A percentile compares a stretch with the other conserved stretches of the same genome.
Evolutionary conservation across 2,797 vertebrate species (phyloP).

Genomic region (Anableps anableps): DNA sequence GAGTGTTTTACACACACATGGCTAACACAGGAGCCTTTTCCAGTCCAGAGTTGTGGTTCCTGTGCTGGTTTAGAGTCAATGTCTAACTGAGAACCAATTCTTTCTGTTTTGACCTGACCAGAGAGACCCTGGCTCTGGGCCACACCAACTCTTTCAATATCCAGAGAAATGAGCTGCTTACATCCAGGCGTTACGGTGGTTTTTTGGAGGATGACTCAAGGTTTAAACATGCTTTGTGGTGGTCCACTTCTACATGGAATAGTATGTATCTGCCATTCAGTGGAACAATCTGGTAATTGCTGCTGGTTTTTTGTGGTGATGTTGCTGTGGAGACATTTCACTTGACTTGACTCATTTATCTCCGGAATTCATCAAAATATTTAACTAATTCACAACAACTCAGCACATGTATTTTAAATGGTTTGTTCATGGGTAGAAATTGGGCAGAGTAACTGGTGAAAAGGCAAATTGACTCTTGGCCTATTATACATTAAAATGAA

Average conservation of each 20-base stretch:
- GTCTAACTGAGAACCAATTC: not conserved
- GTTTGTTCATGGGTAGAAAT: not conserved
- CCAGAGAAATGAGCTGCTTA: slow-evolving; percentile 1
- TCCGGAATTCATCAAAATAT: not conserved
- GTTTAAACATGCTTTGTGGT: slow-evolving; percentile 2
- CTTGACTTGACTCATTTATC: too few relatives aligned
- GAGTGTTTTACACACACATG: slow-evolving; percentile 11
- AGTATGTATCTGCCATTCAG: not conserved
- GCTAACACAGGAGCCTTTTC: not conserved
- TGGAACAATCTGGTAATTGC: slow-evolving; percentile 1
- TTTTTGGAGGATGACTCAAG: not conserved
- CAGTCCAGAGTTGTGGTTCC: slow-evolving; percentile 2
- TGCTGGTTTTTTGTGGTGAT: not conserved
- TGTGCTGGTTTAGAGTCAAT: not conserved
- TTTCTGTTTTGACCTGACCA: slow-evolving; percentile 6
- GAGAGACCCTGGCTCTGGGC: not conserved
- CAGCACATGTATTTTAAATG: not conserved
- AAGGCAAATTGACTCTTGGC: not conserved
- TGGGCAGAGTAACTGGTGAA: not conserved
- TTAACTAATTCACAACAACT: not conserved
- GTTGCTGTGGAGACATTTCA: not conserved
- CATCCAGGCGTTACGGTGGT: not conserved
- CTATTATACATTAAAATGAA: not conserved
- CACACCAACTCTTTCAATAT: not conserved
- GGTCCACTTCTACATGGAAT: not conserved